phyloP scores from a whole-genome alignment of 2,113 vertebrate species.

The Amblyornis subalaris region DNA sequence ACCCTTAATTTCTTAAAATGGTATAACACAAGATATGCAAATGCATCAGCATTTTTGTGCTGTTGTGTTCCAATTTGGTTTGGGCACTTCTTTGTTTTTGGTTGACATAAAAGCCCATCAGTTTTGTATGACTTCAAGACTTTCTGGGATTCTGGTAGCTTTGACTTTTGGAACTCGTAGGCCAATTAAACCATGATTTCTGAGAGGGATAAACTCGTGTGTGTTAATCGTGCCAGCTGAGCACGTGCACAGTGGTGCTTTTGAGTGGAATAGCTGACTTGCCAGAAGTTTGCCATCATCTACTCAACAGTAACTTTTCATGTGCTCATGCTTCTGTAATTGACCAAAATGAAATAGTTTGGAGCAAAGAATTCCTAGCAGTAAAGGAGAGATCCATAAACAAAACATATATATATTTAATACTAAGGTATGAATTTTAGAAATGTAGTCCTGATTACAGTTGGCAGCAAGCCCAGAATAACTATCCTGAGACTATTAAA shows the following conservation, averaged over 20 bases:
- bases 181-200: not conserved
- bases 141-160: not conserved
- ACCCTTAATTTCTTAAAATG: not conserved
- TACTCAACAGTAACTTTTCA: not conserved
- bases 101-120: not conserved
- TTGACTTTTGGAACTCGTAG: not conserved
- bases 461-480: conserved; percentile 11
- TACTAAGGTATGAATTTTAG: not conserved
- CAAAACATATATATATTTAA: not conserved
- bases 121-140: not conserved
- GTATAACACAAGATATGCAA: not conserved
- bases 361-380: not conserved
- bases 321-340: not conserved
- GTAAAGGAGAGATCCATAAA: not conserved
- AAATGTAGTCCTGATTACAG: not conserved
- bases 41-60: not conserved
- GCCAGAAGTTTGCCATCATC: not conserved
- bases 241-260: fast-evolving
- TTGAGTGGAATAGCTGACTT: not conserved
- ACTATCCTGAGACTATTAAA: not conserved
- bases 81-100: not conserved
- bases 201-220: not conserved
- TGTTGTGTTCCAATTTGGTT: not conserved
- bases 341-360: not conserved
- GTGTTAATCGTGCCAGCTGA: not conserved